Percentiles rank a stretch among this genome's conserved stretches.
Conservation (phyloP, 1,140 invertebrate species). For the Vanessa atalanta region DNA sequence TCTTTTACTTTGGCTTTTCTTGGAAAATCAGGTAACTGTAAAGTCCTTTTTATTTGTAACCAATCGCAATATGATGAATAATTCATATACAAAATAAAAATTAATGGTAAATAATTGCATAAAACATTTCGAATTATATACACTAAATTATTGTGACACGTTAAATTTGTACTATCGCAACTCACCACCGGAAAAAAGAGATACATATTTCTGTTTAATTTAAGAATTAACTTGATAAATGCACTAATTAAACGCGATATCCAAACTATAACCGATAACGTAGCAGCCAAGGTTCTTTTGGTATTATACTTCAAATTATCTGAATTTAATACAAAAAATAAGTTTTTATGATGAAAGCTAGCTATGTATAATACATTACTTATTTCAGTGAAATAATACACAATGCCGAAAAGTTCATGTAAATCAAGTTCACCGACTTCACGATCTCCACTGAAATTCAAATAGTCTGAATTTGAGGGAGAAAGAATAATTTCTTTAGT, state of each 20-base stretch:
- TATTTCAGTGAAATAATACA: neutral
- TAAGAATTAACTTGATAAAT: neutral
- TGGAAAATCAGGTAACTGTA: neutral
- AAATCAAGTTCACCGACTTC: slow-evolving; percentile 4
- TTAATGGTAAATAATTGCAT: neutral
- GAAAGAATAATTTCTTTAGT: neutral
- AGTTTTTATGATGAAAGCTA: neutral
- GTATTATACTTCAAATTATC: neutral
- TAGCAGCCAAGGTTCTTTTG: neutral
- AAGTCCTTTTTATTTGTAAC: neutral
- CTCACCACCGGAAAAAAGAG: neutral
- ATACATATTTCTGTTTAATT: slow-evolving; percentile 11
- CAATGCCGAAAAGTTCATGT: neutral
- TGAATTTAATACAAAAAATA: neutral
- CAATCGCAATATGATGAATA: neutral
- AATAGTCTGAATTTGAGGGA: slow-evolving; percentile 10
- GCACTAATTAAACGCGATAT: neutral
- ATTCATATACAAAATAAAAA: neutral
- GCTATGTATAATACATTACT: neutral
- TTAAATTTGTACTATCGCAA: slow-evolving; percentile 5
- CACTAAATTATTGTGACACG: neutral
- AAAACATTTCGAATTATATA: slow-evolving; percentile 3
- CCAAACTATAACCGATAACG: slow-evolving; percentile 7
- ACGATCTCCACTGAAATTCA: slow-evolving; percentile 5
- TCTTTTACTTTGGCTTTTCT: neutral